These are phyloP conservation scores for Nycticorax nycticorax DNA, from an alignment of 2,113 vertebrate genomes.

Conservation along the genomic window DNA sequence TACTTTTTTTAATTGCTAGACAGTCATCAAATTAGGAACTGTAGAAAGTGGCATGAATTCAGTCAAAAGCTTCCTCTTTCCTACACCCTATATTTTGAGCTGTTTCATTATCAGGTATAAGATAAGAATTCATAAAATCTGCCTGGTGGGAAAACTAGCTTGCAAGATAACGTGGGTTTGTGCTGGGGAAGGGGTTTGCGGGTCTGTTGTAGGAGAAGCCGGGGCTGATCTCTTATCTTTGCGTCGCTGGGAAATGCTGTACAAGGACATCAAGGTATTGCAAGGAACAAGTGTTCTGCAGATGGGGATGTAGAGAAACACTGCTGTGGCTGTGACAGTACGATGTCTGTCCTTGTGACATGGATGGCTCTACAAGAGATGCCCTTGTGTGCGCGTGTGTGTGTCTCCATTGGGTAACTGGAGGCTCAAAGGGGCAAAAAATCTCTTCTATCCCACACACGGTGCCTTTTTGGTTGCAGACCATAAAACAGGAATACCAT, in stretches of 20 bases:
- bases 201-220: background rate
- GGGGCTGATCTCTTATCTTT: background rate
- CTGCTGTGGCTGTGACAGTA: background rate
- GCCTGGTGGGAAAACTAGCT: background rate
- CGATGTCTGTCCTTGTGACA: background rate
- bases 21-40: background rate
- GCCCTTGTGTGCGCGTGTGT: fast-evolving
- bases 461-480: background rate
- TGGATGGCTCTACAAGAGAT: background rate
- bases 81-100: background rate
- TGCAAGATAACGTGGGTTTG: background rate
- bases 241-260: background rate
- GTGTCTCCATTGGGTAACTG: background rate
- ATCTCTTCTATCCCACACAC: background rate
- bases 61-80: background rate
- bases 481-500: background rate
- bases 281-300: background rate
- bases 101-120: background rate
- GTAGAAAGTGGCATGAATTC: background rate
- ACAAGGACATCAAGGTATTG: background rate
- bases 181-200: background rate
- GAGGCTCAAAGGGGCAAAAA: background rate
- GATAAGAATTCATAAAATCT: background rate
- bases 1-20: background rate
- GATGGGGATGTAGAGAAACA: background rate